Base-by-base conservation (phyloP, 1,140 invertebrate species). In the Chymomyza costata region DNA sequence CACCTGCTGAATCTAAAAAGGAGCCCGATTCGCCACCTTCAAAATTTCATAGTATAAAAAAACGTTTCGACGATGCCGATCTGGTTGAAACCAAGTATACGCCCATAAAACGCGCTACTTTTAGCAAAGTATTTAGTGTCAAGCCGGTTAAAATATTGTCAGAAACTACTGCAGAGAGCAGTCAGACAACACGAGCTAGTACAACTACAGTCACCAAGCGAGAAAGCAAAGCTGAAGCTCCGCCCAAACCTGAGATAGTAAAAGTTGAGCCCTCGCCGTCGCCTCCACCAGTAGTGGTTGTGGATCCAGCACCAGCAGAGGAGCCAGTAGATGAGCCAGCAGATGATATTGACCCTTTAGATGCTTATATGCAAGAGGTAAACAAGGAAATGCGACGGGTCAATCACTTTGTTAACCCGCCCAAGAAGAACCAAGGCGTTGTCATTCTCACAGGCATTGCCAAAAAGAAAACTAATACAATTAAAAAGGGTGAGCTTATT, bases 351-450 rank as follows among this genome's bases (percentile, higher is more conserved):
- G 97, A 99, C 89, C 95, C 97, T 8, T 87, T 99, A 3, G 97
- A 99, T 91, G 97, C 96, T 5, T 99, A 94, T 82, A 99, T 99
- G 97, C 90, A 93, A 84, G 95, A 90, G 86, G 89, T 90, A 39
- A 87, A 87, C 64, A 88, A 92, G 87, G 95, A 98, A 89, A 95
- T 97, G 10, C 89, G 94, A n/a, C 94, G 96, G 86, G 93, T 96
- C 1, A 95, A 95, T 85, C 92, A 94, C 85, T 86, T 93, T 25
- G 78, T 86, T 1, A 78, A 61, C 25, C 87, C 74, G 18, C 46
- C 70, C 10, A 19, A 52, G 37, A 56, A 66, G 21, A 17, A 67
- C n/a, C 40, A 70, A 76, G 41, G 91, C 14, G 89, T 95, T 1
- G 90, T 94, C 6, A 93, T 96, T 47, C 90, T 97, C 2, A 95